Percentiles rank a stretch among this genome's conserved stretches.
Conservation (phyloP, 2,888 invertebrate genomes). For the Chloromyia formosa region DNA sequence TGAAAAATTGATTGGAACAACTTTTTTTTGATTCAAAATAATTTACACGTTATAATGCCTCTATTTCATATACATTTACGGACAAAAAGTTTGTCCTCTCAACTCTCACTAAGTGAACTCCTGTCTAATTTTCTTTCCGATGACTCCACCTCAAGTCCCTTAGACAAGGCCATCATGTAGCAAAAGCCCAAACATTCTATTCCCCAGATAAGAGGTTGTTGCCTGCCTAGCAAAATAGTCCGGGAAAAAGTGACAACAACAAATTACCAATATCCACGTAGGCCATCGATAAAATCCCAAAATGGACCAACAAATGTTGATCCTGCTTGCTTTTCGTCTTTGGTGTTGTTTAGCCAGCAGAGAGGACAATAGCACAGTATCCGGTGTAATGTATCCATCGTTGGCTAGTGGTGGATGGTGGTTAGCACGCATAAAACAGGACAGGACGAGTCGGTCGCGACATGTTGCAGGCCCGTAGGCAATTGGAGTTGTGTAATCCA, state of each 20-base stretch:
- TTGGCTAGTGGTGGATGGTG: neutral
- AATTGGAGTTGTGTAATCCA: neutral
- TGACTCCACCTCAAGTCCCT: no score
- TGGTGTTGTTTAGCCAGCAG: neutral
- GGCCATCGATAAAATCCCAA: neutral
- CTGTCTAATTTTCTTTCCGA: no score
- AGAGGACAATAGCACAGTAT: neutral
- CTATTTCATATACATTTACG: no score
- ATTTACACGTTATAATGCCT: no score
- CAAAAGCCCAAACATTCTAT: no score
- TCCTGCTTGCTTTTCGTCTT: neutral
- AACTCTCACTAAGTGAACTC: no score
- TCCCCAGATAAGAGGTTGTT: neutral
- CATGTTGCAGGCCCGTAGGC: neutral
- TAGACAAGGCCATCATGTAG: no score
- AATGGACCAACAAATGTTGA: conserved; percentile 10
- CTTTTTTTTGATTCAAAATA: no score
- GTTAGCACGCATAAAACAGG: neutral
- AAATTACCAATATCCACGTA: neutral
- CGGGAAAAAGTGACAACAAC: conserved; percentile 3
- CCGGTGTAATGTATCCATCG: neutral
- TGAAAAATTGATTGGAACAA: no score
- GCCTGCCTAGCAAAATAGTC: neutral
- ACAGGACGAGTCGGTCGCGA: neutral
- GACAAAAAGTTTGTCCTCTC: no score